Evolutionary conservation across 2,888 invertebrate genomes (phyloP).

Genomic region (Lamellibrachia columna): DNA sequence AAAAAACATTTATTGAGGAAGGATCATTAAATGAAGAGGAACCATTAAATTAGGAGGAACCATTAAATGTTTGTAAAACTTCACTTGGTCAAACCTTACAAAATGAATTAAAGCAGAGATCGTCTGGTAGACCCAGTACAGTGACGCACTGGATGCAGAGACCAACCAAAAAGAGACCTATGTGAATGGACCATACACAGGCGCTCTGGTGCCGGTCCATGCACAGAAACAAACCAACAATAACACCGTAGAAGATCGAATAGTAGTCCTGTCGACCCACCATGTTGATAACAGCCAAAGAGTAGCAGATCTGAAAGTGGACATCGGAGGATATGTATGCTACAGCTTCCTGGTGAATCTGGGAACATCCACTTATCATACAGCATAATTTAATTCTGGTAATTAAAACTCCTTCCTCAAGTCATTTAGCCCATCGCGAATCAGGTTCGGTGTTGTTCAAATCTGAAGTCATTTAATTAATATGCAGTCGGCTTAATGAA

Average conservation of each 20-base stretch:
- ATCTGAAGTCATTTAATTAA: no score
- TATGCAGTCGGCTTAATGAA: no score
- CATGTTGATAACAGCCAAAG: background rate
- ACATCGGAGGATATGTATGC: background rate
- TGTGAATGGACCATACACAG: background rate
- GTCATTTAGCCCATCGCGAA: background rate
- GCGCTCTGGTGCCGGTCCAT: background rate
- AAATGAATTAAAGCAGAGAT: background rate
- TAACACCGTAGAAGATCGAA: background rate
- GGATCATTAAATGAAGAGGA: no score
- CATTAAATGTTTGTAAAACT: background rate
- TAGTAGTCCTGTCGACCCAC: background rate
- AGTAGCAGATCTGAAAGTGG: conserved; percentile 11
- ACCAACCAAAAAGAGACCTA: background rate
- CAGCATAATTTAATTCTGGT: background rate
- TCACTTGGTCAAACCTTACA: background rate
- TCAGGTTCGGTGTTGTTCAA: no score
- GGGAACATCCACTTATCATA: background rate
- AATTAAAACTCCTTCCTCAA: background rate
- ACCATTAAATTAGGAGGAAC: no score
- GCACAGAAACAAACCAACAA: background rate
- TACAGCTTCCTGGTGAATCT: background rate
- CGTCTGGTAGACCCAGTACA: background rate
- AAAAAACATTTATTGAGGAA: no score
- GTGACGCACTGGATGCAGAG: background rate